phyloP scores from a whole-genome alignment of 2,113 vertebrate genomes.

The Theropithecus gelada region DNA sequence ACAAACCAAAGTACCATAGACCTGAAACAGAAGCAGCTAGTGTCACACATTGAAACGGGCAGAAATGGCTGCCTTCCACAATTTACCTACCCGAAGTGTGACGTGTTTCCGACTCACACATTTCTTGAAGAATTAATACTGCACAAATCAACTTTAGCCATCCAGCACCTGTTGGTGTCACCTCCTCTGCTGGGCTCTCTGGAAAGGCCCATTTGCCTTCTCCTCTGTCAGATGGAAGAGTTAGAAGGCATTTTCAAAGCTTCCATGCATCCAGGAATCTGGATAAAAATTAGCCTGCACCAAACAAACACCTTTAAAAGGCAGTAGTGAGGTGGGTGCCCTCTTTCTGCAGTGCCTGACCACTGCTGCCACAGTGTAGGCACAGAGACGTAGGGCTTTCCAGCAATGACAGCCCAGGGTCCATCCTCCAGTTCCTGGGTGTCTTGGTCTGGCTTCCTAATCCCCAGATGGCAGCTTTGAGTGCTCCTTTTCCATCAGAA shows the following conservation, averaged over 20 bases:
- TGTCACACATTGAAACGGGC: not conserved
- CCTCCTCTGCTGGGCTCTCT: fast-evolving
- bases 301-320: not conserved
- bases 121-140: not conserved
- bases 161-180: fast-evolving
- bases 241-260: not conserved
- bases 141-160: not conserved
- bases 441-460: not conserved
- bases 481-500: not conserved
- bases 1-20: not conserved
- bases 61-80: not conserved
- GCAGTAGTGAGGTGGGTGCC: no score
- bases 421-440: not conserved
- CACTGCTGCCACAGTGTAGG: fast-evolving
- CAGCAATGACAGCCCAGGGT: no score
- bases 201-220: not conserved
- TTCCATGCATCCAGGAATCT: not conserved
- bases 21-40: not conserved
- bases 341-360: not conserved
- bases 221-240: not conserved
- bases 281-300: not conserved
- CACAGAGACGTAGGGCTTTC: not conserved
- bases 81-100: not conserved
- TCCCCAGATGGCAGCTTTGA: not conserved
- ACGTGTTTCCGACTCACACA: not conserved